A percentile compares a stretch with the other conserved stretches of the same genome.
Evolutionary conservation across 2,113 vertebrate species (phyloP).

Genomic region (Corythornis vintsioides): DNA sequence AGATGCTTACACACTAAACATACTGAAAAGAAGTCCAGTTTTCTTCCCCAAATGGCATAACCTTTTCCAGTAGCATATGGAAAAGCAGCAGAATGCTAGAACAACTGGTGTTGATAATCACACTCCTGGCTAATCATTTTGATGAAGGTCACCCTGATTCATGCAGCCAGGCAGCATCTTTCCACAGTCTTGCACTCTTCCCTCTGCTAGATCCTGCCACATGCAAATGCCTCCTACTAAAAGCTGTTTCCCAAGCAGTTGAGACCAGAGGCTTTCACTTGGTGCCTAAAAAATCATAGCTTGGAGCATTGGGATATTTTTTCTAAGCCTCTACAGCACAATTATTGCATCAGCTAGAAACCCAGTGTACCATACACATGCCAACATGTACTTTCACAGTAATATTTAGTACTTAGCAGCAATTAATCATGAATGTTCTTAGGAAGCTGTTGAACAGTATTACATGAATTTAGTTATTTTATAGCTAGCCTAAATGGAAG

Average conservation of each 20-base stretch:
- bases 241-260: background rate
- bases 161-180: background rate
- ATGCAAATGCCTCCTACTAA: background rate
- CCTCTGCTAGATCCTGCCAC: background rate
- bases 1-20: background rate
- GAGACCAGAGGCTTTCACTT: background rate
- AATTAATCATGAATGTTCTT: constrained; percentile 16
- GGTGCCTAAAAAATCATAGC: background rate
- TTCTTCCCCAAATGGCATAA: background rate
- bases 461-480: background rate
- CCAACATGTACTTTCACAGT: background rate
- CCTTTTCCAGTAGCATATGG: constrained; percentile 10
- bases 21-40: background rate
- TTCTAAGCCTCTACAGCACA: background rate
- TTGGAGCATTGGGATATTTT: background rate
- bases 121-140: background rate
- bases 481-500: background rate
- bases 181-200: background rate
- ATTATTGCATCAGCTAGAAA: constrained; percentile 20
- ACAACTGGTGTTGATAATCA: background rate
- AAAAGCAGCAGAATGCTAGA: constrained; percentile 21
- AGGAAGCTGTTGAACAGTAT: background rate
- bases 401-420: background rate
- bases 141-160: constrained; percentile 31
- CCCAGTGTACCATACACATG: background rate